A percentile compares a stretch with the other conserved stretches of the same genome.
Conservation (phyloP, 2,888 invertebrate genomes). For the Drosophila paramelanica region DNA sequence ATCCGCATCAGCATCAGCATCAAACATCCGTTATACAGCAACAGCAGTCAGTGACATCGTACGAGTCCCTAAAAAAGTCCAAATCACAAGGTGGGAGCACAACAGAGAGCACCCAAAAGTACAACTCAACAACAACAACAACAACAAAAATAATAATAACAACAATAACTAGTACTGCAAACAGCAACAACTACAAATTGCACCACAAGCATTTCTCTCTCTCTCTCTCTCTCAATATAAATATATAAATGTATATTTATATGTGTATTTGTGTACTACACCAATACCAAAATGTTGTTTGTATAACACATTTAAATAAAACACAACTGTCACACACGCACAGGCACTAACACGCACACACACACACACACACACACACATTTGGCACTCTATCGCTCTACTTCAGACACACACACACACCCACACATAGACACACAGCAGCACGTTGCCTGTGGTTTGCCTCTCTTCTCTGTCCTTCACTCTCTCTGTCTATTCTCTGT, state of each 20-base stretch:
- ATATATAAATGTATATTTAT: conserved; percentile 5
- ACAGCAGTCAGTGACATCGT: conserved; percentile 81
- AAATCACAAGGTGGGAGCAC: conserved; percentile 96
- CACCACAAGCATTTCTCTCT: conserved; percentile 38
- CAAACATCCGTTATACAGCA: conserved; percentile 78
- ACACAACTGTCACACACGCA: conserved; percentile 8
- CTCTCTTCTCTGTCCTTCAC: conserved; percentile 28
- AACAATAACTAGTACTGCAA: conserved; percentile 30
- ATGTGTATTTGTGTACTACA: conserved; percentile 35
- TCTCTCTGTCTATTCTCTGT: conserved; percentile 24
- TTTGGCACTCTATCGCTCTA: conserved; percentile 24
- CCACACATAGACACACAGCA: conserved; percentile 23
- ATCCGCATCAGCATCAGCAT: conserved; percentile 67
- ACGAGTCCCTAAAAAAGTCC: conserved; percentile 91
- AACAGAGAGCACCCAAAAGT: conserved; percentile 65
- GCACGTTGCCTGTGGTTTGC: conserved; percentile 58
- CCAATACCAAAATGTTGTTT: conserved; percentile 30
- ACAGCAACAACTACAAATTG: conserved; percentile 26
- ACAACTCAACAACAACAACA: conserved; percentile 35
- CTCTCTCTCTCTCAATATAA: conserved; percentile 15
- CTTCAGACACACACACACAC: conserved; percentile 14
- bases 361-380: conserved; percentile 17
- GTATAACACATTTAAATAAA: conserved; percentile 24
- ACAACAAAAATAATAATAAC: conserved; percentile 28
- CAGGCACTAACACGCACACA: conserved; percentile 15